Percentiles rank a stretch among this genome's conserved stretches.
phyloP scores from a whole-genome alignment of 1,140 invertebrate genomes.

The Apis florea region DNA sequence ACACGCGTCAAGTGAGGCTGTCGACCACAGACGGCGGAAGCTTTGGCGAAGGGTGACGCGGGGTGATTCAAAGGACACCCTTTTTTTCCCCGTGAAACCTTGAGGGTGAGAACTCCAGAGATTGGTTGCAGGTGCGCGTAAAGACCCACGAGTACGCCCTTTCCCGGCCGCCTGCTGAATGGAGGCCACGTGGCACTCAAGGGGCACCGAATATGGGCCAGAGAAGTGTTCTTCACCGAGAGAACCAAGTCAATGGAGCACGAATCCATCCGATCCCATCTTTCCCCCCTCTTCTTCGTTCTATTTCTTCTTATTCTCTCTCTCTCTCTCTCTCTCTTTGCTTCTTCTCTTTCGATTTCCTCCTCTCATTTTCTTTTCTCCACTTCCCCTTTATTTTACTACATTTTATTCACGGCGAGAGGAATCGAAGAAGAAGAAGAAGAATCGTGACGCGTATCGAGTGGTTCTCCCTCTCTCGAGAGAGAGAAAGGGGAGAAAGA shows the following conservation, averaged over 20 bases:
- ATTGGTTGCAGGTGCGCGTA: constrained; percentile 47
- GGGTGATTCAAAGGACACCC: constrained; percentile 42
- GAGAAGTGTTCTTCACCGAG: constrained; percentile 66
- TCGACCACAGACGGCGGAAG: neutral
- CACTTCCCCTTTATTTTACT: neutral
- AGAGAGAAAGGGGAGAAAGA: too few species aligned
- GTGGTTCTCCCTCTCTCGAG: constrained; percentile 19
- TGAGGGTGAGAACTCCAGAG: constrained; percentile 14
- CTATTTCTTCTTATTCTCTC: neutral
- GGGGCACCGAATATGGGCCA: constrained; percentile 64
- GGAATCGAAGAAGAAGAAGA: neutral
- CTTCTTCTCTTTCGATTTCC: neutral
- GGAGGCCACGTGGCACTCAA: constrained; percentile 61
- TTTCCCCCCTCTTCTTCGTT: too few species aligned
- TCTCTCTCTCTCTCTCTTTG: too few species aligned
- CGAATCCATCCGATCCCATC: neutral
- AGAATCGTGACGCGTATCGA: constrained; percentile 19
- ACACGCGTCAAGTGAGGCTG: neutral
- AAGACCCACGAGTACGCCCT: constrained; percentile 56
- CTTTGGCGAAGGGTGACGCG: neutral
- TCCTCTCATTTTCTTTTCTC: too few species aligned
- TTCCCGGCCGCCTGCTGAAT: constrained; percentile 63
- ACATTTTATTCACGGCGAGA: neutral
- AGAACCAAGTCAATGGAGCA: constrained; percentile 71
- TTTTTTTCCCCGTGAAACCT: constrained; percentile 4